Evolutionary conservation across 2,888 invertebrate genomes (phyloP).

Genomic region (Scelioninae gen. 2): DNA sequence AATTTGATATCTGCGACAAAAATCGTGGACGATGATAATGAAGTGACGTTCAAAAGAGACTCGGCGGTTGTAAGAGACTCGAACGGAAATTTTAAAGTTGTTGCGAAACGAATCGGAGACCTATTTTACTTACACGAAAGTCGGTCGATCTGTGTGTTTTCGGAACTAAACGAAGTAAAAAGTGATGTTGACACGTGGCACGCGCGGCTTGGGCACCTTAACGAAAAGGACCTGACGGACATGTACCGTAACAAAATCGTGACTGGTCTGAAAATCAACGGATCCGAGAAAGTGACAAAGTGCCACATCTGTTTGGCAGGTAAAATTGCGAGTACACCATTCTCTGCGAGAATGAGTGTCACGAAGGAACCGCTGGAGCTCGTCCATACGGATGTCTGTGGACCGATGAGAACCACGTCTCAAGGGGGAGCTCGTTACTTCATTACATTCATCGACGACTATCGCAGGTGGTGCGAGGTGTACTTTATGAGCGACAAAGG

Average conservation of each 20-base stretch:
- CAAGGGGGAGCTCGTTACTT: constrained; percentile 38
- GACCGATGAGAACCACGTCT: constrained; percentile 49
- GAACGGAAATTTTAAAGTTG: constrained; percentile 22
- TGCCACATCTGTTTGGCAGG: too few species aligned
- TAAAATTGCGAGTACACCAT: constrained; percentile 3
- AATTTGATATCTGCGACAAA: constrained; percentile 1
- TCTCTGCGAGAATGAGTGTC: not conserved
- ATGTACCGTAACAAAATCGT: constrained; percentile 10
- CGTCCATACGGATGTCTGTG: constrained; percentile 50
- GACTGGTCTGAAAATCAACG: not conserved
- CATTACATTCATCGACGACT: constrained; percentile 8
- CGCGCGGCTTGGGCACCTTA: constrained; percentile 19
- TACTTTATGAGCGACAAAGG: constrained; percentile 8
- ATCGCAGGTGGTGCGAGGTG: constrained; percentile 1
- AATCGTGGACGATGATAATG: not conserved
- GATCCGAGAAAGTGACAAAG: too few species aligned
- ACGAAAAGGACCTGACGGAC: constrained; percentile 23
- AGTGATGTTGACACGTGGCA: constrained; percentile 22
- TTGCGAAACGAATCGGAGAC: constrained; percentile 27
- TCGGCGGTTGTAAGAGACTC: too few species aligned
- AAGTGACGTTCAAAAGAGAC: not conserved
- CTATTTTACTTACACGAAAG: constrained; percentile 13
- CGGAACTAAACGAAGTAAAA: too few species aligned
- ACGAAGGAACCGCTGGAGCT: constrained; percentile 25
- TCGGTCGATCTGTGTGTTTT: too few species aligned